Conservation (phyloP, 2,797 vertebrate genomes). For the Clarias pachynema region DNA sequence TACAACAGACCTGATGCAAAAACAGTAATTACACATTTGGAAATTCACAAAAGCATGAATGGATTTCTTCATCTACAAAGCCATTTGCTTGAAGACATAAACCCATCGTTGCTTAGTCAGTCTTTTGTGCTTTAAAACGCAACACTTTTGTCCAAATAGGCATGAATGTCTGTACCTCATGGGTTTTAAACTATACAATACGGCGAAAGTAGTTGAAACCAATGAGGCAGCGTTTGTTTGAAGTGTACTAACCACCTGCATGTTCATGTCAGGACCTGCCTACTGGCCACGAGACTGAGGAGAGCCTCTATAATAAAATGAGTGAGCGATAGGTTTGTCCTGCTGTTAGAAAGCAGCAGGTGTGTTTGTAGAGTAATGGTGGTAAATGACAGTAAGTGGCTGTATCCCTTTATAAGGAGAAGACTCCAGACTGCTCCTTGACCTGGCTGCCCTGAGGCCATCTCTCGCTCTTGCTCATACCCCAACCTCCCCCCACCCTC, state of each 20-base stretch:
- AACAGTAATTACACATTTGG: conserved; percentile 19
- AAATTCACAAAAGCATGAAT: conserved; percentile 23
- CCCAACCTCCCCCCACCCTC: not conserved
- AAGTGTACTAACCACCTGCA: conserved; percentile 18
- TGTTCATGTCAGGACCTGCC: conserved; percentile 36
- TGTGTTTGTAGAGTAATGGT: conserved; percentile 40
- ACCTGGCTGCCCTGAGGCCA: conserved; percentile 32
- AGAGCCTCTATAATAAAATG: not conserved
- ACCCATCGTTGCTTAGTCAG: not conserved
- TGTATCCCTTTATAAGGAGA: conserved; percentile 52
- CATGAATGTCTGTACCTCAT: not conserved
- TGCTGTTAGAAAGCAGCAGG: conserved; percentile 53
- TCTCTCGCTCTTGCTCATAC: not conserved
- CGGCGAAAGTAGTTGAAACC: not conserved
- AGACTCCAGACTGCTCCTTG: conserved; percentile 38
- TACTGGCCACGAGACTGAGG: conserved; percentile 1
- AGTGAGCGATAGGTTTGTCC: conserved; percentile 27
- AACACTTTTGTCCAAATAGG: not conserved
- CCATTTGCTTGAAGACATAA: conserved; percentile 22
- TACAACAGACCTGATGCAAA: not conserved
- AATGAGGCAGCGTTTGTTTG: conserved; percentile 14
- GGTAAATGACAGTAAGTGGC: conserved; percentile 60
- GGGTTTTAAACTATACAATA: not conserved
- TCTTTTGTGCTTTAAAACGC: conserved; percentile 20
- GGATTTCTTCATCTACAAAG: conserved; percentile 26